Base-by-base conservation (phyloP, 92 coral and sea anemone species). In the Umimayanthus kanabou region DNA sequence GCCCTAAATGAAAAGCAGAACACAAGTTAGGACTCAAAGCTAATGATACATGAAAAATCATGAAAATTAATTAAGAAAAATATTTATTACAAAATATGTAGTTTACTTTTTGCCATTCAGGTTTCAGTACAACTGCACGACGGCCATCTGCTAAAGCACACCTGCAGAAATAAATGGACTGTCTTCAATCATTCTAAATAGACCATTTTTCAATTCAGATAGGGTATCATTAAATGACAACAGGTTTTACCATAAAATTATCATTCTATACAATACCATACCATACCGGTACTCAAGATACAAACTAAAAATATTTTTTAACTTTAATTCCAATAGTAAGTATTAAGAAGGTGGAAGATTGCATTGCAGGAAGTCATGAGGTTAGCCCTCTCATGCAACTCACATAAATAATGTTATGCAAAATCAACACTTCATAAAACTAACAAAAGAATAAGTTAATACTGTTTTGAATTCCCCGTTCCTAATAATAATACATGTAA, bases 91-190 rank as follows among this genome's bases (percentile, higher is more conserved):
- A 20, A 14, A n/a, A 47, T 11, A 11, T 9, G 10, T 4, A 26
- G 30, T 79, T 30, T 84, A 97, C 99, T 93, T 97, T 97, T 79
- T 90, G 90, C 99, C 99, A 97, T 39, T 95, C 99, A 37, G 96
- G 94, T 84, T 93, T 92, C 18, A 97, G 87, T 23, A 95, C 93
- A 22, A 97, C 94, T 40, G 99, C 92, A 64, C 99, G 92, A 25
- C 98, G 92, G 20, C 98, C 99, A 91, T 97, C 99, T 73, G 93
- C 85, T 61, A 97, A 88, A 30, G 98, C 97, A 86, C 87, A 55
- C 93, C 97, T 94, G 77, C 0, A 82, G n/a, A 66, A 6, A 77
- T 18, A 70, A 88, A 53, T 13, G 20, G 14, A 40, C 33, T 45
- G 8, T 43, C 5, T 53, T 85, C 22, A 57, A 22, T 26, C 45